These are phyloP conservation scores for Semnornis frantzii DNA, from an alignment of 2,113 vertebrate species.

Conservation along the genomic window DNA sequence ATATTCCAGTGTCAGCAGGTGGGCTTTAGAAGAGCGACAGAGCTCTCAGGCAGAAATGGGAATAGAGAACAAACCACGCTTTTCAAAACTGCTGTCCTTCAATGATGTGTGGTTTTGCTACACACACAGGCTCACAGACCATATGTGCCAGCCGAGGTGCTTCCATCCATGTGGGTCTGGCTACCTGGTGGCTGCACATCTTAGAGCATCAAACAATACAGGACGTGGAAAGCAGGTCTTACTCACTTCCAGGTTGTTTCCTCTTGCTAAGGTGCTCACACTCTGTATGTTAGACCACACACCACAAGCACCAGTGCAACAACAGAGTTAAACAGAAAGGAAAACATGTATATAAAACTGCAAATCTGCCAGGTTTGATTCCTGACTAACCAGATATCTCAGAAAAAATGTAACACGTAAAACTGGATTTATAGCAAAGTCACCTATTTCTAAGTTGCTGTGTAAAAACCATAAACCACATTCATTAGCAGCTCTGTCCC, in stretches of 20 bases:
- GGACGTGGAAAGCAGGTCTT: background rate
- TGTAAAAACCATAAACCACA: background rate
- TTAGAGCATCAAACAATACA: background rate
- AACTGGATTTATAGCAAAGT: background rate
- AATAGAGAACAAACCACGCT: background rate
- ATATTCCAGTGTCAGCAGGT: background rate
- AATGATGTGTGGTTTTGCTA: background rate
- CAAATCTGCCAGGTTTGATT: background rate
- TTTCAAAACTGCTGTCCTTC: background rate
- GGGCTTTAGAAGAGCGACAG: background rate
- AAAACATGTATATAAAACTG: background rate
- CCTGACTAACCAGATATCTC: background rate
- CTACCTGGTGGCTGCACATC: background rate
- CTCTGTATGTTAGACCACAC: background rate
- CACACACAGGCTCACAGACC: background rate
- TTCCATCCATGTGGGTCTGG: background rate
- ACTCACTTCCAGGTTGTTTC: background rate
- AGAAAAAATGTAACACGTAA: background rate
- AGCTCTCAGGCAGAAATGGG: background rate
- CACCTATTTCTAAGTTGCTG: background rate
- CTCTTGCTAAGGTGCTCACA: background rate
- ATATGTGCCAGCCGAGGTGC: background rate
- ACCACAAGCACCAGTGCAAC: background rate
- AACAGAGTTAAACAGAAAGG: background rate
- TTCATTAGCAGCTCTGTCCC: background rate